phyloP scores from a whole-genome alignment of 2,113 vertebrate species.

The Microtus oregoni region DNA sequence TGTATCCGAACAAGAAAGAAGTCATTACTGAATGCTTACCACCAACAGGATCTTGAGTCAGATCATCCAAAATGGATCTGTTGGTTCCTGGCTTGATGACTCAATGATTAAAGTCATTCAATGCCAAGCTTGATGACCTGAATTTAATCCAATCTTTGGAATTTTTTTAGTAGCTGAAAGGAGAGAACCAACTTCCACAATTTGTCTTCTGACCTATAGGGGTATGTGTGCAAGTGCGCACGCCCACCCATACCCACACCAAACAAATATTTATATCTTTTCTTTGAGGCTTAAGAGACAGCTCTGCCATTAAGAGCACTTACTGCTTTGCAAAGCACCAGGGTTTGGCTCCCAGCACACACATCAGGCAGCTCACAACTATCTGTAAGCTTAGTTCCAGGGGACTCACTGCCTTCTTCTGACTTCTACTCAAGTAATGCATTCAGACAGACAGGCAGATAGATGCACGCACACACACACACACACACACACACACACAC shows the following conservation, averaged over 20 bases:
- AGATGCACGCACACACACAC: not conserved
- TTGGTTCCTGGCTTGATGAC: not conserved
- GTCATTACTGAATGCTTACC: not conserved
- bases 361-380: not conserved
- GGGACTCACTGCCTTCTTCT: not conserved
- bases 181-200: not conserved
- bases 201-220: not conserved
- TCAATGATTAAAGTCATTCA: too few species aligned
- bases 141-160: not conserved
- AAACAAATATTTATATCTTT: not conserved
- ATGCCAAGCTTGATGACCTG: not conserved
- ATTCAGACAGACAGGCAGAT: too few species aligned
- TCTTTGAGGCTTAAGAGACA: not conserved
- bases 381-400: not conserved
- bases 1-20: not conserved
- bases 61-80: not conserved
- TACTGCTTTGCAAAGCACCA: not conserved
- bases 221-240: too few species aligned
- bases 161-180: not conserved
- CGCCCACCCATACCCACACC: too few species aligned
- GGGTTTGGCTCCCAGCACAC: not conserved
- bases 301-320: not conserved
- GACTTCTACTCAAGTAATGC: not conserved
- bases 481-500: not conserved
- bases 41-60: not conserved